A percentile compares a stretch with the other conserved stretches of the same genome.
Conservation (phyloP, 2,797 vertebrate genomes). For the Myripristis murdjan region DNA sequence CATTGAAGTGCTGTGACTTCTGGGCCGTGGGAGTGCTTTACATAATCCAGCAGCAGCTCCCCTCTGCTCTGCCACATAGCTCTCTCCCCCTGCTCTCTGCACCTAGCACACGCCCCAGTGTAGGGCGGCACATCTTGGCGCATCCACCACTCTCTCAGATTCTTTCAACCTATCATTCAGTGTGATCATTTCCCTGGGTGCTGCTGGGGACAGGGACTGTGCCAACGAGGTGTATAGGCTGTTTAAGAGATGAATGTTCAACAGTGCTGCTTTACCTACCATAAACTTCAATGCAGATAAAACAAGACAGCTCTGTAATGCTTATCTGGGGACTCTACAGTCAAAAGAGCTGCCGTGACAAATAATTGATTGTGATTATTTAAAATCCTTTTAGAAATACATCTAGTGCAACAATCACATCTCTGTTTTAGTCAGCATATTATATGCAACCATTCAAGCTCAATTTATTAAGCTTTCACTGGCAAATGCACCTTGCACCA, state of each 20-base stretch:
- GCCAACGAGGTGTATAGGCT: constrained; percentile 34
- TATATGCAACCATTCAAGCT: constrained; percentile 59
- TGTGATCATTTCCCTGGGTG: constrained; percentile 51
- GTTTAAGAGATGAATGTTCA: constrained; percentile 39
- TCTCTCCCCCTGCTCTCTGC: constrained; percentile 68
- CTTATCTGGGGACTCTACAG: not conserved
- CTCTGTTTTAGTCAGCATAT: constrained; percentile 63
- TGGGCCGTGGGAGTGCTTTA: constrained; percentile 82
- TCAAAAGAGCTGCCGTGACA: constrained; percentile 1
- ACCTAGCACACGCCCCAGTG: constrained; percentile 65
- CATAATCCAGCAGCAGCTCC: constrained; percentile 81
- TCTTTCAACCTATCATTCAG: constrained; percentile 66
- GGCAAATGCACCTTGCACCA: constrained; percentile 4
- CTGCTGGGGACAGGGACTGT: constrained; percentile 16
- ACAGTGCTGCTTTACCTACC: constrained; percentile 35
- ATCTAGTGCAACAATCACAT: constrained; percentile 65
- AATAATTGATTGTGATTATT: constrained; percentile 50
- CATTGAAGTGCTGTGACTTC: constrained; percentile 75
- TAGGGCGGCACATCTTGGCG: constrained; percentile 69
- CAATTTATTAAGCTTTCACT: constrained; percentile 45
- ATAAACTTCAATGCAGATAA: constrained; percentile 3
- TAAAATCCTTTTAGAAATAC: constrained; percentile 42
- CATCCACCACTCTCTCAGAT: constrained; percentile 52
- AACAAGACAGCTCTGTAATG: constrained; percentile 24
- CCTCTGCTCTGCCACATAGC: constrained; percentile 69